Evolutionary conservation across 2,797 vertebrate genomes (phyloP), one percentile per base, ranked within the genome.

Genomic region (Lindbergichthys nudifrons): DNA sequence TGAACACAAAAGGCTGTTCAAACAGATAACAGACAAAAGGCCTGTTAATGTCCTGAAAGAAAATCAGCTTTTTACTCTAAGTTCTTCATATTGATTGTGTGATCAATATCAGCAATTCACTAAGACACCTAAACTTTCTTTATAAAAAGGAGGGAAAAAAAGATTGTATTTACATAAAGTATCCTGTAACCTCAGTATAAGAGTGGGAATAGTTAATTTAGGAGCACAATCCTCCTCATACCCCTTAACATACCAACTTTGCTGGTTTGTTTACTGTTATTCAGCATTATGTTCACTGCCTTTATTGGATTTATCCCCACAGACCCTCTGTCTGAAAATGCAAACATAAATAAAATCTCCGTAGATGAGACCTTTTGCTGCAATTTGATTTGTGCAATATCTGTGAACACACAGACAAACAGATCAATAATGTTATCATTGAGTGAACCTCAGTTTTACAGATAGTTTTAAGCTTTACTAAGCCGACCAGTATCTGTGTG

Each of bases 341-440:
- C 54, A 50, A 73, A 50, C 58, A n/a, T n/a, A 52, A 65, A 64
- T 13, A 52, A 18, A 61, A 43, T 11, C 12, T 63, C 51, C 32
- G 36, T 16, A 54, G 26, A 51, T 50, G 56, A 10, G 23, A 26
- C 0, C 4, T 46, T 70, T 71, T 60, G n/a, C 30, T 46, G 54
- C 10, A 45, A 3, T 65, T 58, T 48, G 53, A 48, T 53, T 4
- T 3, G 3, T 59, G 51, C 47, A 66, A 73, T 58, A 70, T 46
- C 46, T 74, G 42, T 41, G 15, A 57, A 58, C 58, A 51, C 45
- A 63, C 32, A 68, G 3, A 66, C 36, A 70, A 56, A 73, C 4
- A 56, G 65, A 82, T 85, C 67, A 64, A 85, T 83, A 73, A 66
- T 54, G 19, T 46, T 74, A 78, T 84, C 70, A 77, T 5, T 11